Conservation (phyloP, 2,113 vertebrate genomes). For the Spea bombifrons region DNA sequence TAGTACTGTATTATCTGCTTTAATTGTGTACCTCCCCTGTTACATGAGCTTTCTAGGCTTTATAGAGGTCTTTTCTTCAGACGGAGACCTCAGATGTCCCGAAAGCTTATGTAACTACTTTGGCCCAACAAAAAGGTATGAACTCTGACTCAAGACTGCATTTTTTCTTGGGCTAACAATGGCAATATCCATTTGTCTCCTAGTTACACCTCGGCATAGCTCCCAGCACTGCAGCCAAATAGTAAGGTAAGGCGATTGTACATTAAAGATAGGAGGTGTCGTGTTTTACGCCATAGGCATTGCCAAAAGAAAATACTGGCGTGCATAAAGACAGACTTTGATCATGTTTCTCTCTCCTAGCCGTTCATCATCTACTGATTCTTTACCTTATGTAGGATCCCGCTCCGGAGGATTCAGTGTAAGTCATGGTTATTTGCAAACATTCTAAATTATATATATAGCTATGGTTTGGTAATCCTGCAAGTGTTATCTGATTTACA, state of each 20-base stretch:
- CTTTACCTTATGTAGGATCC: conserved; percentile 48
- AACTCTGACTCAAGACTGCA: too few relatives aligned
- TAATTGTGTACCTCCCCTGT: too few relatives aligned
- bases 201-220: conserved; percentile 68
- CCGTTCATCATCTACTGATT: conserved; percentile 56
- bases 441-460: too few relatives aligned
- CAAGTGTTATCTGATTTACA: too few relatives aligned
- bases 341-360: conserved; percentile 36
- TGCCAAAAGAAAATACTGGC: not conserved
- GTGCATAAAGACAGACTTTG: not conserved
- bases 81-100: too few relatives aligned
- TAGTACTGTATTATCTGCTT: too few relatives aligned
- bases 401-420: conserved; percentile 30
- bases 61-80: too few relatives aligned
- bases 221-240: conserved; percentile 61
- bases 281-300: not conserved
- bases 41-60: too few relatives aligned
- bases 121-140: too few relatives aligned
- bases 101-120: too few relatives aligned
- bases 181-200: conserved; percentile 43
- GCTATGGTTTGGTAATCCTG: too few relatives aligned
- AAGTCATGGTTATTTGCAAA: conserved; percentile 3
- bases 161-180: not conserved
- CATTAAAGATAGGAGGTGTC: not conserved
- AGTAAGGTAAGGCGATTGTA: conserved; percentile 59